A percentile compares a stretch with the other conserved stretches of the same genome.
Conservation (phyloP, 2,888 invertebrate species). For the Phytoseiulus persimilis region DNA sequence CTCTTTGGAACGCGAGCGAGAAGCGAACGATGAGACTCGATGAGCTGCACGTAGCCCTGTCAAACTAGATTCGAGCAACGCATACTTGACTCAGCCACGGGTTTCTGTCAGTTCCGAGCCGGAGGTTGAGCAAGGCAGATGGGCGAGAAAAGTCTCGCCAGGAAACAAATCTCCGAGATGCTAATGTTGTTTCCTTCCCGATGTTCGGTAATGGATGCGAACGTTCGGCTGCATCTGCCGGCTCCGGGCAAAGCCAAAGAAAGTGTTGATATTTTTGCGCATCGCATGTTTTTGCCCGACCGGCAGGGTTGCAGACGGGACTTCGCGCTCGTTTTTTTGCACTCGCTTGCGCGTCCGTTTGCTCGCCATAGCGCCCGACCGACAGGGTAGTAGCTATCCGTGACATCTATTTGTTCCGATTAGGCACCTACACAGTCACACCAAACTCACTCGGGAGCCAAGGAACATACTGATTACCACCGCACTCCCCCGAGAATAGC, state of each 20-base stretch:
- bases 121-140: not conserved
- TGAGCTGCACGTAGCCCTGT: no score
- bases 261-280: slow-evolving; percentile 5
- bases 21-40: no score
- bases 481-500: not conserved
- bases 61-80: no score
- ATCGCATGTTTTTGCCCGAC: not conserved
- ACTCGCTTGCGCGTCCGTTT: not conserved
- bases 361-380: not conserved
- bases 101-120: not conserved
- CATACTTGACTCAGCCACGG: no score
- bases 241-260: not conserved
- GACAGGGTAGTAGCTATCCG: not conserved
- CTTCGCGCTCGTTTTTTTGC: not conserved
- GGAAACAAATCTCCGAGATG: not conserved
- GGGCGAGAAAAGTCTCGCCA: not conserved
- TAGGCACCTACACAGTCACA: not conserved
- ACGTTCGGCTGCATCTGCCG: not conserved
- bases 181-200: not conserved
- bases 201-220: not conserved
- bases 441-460: not conserved
- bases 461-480: not conserved
- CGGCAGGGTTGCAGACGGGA: not conserved
- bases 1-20: no score
- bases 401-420: slow-evolving; percentile 5